Base-by-base conservation (phyloP, 2,113 vertebrate species). In the Accipiter virgatus region DNA sequence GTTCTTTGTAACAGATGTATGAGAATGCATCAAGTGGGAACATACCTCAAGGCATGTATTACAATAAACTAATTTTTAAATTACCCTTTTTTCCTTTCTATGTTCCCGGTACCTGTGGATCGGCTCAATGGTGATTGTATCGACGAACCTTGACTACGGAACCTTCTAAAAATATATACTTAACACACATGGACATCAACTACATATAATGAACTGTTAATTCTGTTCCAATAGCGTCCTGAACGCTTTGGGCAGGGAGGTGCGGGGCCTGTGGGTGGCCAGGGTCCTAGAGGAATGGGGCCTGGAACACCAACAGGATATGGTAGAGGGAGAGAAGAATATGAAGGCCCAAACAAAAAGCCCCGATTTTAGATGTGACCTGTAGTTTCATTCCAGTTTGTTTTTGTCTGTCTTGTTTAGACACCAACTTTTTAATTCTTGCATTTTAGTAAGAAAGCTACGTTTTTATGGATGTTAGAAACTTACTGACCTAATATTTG, bases 31-130 rank as follows among this genome's bases (percentile, higher is more conserved):
- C 98, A 98, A 98, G 98, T 98, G 98, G 98, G 98, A 98, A 98
- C 98, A 98, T 98, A 98, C 98, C 98, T 98, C 98, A 98, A 98
- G 98, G 98, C 98, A 98, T 98, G 98, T 98, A 98, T 98, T 98
- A 98, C 95, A 98, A 97, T 98, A 98, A 98, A 98, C 98, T 98
- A 98, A 98, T 98, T 98, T 98, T 98, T 98, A 98, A 99, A 99
- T 99, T 99, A 99, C 99, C 99, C 99, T 99, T 98, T 99, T 99
- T 99, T 99, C 99, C 99, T 99, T 99, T 99, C 98, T 99, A 99
- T 99, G 99, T 99, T 98, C 99, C 99, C 99, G 99, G 99, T 99
- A 99, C 99, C 99, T 99, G 99, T 99, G 99, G 99, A 99, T 98
- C 99, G 99, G 98, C 99, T 99, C 99, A 99, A 99, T 99, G 99